Evolutionary conservation across 2,888 invertebrate genomes (phyloP).

Genomic region (Cryptus viduatorius): DNA sequence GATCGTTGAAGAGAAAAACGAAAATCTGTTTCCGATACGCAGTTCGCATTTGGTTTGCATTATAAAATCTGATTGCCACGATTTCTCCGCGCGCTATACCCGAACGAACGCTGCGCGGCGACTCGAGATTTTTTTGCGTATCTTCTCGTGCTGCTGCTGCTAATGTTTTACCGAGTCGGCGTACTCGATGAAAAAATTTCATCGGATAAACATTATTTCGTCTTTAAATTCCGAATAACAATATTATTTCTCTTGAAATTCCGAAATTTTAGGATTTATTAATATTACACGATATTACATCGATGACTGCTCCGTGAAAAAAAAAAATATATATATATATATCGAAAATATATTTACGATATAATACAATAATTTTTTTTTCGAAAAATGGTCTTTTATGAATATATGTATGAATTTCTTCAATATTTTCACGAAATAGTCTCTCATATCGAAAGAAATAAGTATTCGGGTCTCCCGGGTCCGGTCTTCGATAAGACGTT

Average conservation of each 20-base stretch:
- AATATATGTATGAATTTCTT: no score
- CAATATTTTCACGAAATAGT: no score
- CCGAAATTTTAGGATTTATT: no score
- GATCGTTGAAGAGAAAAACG: constrained; percentile 67
- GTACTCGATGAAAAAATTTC: background rate
- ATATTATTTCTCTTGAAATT: background rate
- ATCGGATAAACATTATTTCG: constrained; percentile 2
- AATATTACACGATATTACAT: no score
- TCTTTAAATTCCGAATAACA: background rate
- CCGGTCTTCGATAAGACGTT: no score
- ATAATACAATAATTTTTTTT: no score
- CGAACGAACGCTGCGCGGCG: background rate
- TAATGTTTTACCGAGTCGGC: background rate
- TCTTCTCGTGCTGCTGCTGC: background rate
- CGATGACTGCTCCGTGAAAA: no score
- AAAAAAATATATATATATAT: no score
- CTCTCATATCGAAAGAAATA: no score
- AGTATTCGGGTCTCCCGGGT: no score
- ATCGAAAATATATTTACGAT: no score
- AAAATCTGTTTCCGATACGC: constrained; percentile 77
- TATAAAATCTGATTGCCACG: constrained; percentile 53
- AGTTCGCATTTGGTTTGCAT: constrained; percentile 62
- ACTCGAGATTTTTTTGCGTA: constrained; percentile 7
- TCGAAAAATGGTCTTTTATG: no score
- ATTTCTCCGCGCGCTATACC: constrained; percentile 14